Conservation (phyloP, 2,797 vertebrate species). For the Arrhamphus sclerolepis region DNA sequence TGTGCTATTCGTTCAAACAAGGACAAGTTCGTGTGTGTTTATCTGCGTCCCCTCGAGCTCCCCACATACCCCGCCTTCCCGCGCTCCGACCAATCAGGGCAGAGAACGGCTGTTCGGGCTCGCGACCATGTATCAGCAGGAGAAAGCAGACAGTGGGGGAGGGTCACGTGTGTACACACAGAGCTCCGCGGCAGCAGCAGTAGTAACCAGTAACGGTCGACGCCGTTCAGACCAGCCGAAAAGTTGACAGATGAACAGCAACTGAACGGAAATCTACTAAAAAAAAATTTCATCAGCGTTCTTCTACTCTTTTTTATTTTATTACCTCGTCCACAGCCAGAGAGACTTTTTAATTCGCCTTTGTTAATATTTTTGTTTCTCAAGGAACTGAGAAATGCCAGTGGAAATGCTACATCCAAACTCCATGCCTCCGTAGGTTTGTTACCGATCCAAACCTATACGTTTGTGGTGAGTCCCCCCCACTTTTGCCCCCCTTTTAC, state of each 20-base stretch:
- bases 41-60: conserved; percentile 3
- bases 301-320: conserved; percentile 1
- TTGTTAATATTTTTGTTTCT: conserved; percentile 36
- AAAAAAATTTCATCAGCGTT: not conserved
- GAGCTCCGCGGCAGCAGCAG: conserved; percentile 71
- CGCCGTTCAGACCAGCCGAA: conserved; percentile 67
- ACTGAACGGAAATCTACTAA: conserved; percentile 15
- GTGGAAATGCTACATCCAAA: conserved; percentile 75
- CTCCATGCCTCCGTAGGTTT: conserved; percentile 82
- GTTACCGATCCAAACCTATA: conserved; percentile 56
- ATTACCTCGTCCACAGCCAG: conserved; percentile 10
- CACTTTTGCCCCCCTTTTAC: not conserved
- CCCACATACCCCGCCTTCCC: conserved; percentile 52
- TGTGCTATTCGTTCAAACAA: not conserved
- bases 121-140: conserved; percentile 23
- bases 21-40: not conserved
- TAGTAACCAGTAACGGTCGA: conserved; percentile 73
- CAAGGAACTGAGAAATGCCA: conserved; percentile 71
- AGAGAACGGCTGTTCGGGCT: conserved; percentile 43
- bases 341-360: conserved; percentile 19
- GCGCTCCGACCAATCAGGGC: conserved; percentile 62
- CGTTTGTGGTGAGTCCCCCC: conserved; percentile 74
- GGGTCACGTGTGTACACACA: conserved; percentile 86
- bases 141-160: conserved; percentile 62
- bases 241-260: conserved; percentile 59